Percentiles rank a stretch among this genome's conserved stretches.
Conservation (phyloP, 2,113 vertebrate genomes). For the Colaptes auratus region DNA sequence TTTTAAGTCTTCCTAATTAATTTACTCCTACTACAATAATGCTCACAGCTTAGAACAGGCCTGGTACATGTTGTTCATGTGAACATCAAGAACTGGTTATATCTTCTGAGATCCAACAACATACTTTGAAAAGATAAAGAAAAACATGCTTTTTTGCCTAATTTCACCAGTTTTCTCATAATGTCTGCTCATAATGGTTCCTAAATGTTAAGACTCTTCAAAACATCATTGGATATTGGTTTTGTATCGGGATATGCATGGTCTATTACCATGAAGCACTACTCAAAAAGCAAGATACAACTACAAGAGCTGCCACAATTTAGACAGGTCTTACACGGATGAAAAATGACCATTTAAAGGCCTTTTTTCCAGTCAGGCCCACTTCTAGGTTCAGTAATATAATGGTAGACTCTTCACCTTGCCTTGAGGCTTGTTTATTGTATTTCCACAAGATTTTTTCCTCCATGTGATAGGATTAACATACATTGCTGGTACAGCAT, state of each 20-base stretch:
- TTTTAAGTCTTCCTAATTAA: neutral
- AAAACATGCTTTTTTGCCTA: neutral
- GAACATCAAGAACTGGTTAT: neutral
- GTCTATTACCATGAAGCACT: neutral
- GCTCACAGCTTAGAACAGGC: neutral
- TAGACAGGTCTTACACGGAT: neutral
- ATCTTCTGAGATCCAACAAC: neutral
- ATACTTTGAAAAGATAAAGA: neutral
- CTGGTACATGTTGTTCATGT: neutral
- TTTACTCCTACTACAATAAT: neutral
- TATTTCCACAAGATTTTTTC: neutral
- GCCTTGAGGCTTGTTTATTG: neutral
- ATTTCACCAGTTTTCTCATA: neutral
- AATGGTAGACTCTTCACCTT: neutral
- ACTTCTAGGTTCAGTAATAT: neutral
- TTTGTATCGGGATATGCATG: neutral
- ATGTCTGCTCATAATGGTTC: neutral
- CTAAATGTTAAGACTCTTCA: neutral
- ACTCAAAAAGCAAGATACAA: neutral
- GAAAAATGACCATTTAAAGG: neutral
- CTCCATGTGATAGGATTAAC: neutral
- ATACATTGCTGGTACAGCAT: neutral
- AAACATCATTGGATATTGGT: neutral
- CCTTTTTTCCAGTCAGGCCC: neutral
- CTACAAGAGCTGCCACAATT: neutral